phyloP scores from a whole-genome alignment of 2,113 vertebrate species.

The Anguilla rostrata region DNA sequence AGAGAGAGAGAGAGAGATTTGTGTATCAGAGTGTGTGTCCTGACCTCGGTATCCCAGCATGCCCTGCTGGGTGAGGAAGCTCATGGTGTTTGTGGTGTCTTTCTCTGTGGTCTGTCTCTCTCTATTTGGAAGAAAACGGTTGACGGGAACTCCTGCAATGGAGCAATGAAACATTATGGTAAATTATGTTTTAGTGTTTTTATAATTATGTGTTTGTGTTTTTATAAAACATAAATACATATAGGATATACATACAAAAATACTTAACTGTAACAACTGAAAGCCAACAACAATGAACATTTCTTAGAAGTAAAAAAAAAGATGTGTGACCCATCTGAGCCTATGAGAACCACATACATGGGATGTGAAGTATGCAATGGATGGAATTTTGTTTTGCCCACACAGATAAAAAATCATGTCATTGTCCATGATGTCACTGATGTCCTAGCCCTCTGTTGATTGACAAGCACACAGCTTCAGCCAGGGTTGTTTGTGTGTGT shows the following conservation, averaged over 20 bases:
- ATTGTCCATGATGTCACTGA: constrained; percentile 31
- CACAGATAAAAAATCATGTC: constrained; percentile 34
- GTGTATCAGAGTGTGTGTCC: constrained; percentile 8
- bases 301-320: not conserved
- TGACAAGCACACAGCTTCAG: not conserved
- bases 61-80: constrained; percentile 5
- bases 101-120: constrained; percentile 1
- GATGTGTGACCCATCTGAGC: not conserved
- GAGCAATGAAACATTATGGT: no score
- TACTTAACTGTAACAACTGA: no score
- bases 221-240: no score
- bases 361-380: not conserved
- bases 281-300: not conserved
- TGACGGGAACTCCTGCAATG: not conserved
- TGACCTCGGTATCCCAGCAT: constrained; percentile 21
- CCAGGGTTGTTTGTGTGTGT: not conserved
- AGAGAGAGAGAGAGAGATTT: not conserved
- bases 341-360: not conserved
- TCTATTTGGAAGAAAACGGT: not conserved
- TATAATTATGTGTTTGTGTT: no score
- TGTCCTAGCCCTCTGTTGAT: constrained; percentile 24
- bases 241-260: no score
- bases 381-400: not conserved
- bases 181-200: no score
- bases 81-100: constrained; percentile 37